Conservation (phyloP, 2,113 vertebrate genomes). For the Antechinus flavipes region DNA sequence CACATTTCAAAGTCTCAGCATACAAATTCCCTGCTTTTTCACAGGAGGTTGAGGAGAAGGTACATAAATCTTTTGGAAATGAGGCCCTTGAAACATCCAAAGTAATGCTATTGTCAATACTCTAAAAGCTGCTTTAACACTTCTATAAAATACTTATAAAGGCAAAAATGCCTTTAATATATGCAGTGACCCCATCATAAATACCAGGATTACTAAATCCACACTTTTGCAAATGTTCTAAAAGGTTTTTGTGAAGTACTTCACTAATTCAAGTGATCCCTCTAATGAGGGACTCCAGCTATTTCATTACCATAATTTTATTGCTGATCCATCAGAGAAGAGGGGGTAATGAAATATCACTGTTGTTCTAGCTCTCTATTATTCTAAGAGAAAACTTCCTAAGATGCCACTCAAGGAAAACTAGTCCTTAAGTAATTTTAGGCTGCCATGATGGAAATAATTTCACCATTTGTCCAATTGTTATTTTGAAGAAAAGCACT, state of each 20-base stretch:
- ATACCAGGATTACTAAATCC: constrained; percentile 42
- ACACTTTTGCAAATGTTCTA: constrained; percentile 30
- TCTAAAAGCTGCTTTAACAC: constrained; percentile 53
- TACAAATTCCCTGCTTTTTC: constrained; percentile 18
- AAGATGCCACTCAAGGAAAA: not conserved
- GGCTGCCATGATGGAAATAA: not conserved
- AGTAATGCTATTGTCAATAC: constrained; percentile 56
- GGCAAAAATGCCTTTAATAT: constrained; percentile 59
- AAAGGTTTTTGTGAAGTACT: constrained; percentile 38
- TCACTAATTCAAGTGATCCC: constrained; percentile 54
- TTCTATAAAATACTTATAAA: constrained; percentile 58
- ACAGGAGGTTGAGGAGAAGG: constrained; percentile 20
- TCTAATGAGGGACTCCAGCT: constrained; percentile 5
- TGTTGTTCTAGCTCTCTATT: constrained; percentile 30
- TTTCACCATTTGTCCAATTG: constrained; percentile 18
- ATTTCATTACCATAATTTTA: constrained; percentile 66
- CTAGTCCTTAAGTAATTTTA: not conserved
- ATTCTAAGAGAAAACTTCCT: not conserved
- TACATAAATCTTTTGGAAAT: constrained; percentile 58
- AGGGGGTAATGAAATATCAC: not conserved
- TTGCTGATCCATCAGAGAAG: constrained; percentile 45
- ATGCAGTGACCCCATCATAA: constrained; percentile 53
- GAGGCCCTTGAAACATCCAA: constrained; percentile 46
- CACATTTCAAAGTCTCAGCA: constrained; percentile 30
- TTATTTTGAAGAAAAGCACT: not conserved